phyloP scores from a whole-genome alignment of 2,113 vertebrate genomes.

The Tragelaphus imberbis region DNA sequence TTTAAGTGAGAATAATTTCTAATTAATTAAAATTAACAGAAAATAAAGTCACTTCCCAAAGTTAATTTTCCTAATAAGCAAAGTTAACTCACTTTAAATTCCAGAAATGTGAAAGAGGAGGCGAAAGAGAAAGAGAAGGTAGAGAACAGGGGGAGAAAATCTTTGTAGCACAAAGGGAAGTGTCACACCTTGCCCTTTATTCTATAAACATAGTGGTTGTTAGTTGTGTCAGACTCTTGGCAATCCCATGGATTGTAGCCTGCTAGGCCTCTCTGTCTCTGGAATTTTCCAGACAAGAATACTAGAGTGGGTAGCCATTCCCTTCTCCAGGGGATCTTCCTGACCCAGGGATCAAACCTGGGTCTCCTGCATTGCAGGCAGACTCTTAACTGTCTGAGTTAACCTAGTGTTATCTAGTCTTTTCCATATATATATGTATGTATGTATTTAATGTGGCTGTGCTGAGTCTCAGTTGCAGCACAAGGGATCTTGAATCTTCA shows the following conservation, averaged over 20 bases:
- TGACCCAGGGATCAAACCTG: neutral
- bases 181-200: neutral
- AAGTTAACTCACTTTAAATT: neutral
- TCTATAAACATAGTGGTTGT: neutral
- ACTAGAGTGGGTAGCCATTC: neutral
- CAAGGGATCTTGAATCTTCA: neutral
- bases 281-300: neutral
- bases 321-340: neutral
- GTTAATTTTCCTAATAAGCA: neutral
- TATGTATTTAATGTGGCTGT: neutral
- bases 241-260: neutral
- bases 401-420: neutral
- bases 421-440: neutral
- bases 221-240: neutral
- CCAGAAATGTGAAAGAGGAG: neutral
- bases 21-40: neutral
- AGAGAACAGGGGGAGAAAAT: neutral
- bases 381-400: neutral
- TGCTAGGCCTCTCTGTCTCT: neutral
- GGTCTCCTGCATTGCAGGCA: neutral
- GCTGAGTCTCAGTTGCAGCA: neutral
- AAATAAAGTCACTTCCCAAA: neutral
- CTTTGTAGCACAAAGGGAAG: neutral
- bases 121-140: neutral
- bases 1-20: neutral